Evolutionary conservation across 2,888 invertebrate species (phyloP), one percentile per base, ranked within the genome.

Genomic region (Fragum fragum): DNA sequence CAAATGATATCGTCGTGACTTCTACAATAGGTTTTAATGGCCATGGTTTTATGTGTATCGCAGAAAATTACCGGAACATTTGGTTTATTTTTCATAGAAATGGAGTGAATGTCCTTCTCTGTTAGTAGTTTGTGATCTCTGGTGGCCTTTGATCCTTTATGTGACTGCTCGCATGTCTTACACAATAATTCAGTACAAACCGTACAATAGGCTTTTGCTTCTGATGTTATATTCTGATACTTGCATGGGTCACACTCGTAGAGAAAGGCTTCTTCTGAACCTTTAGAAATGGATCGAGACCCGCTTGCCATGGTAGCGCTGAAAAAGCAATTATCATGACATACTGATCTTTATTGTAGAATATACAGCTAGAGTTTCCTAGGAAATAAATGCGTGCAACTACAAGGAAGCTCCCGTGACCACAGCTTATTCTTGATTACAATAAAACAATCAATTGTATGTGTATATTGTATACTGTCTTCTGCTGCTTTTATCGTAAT

Each of bases 161-260:
- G 61, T 6, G 61, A 3, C n/a, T 29, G 29, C 18, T 61, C 61
- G 29, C 61, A 61, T 26, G 7, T 18, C 32, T 28, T 29, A 26
- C 61, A 61, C 32, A 61, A n/a, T 29, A 29, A 61, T n/a, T 61
- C 61, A 14, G 29, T n/a, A 32, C 61, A 61, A 6, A 61, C 61
- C 29, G 61, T 32, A 32, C 61, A 61, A 32, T 61, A 61, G n/a
- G 61, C n/a, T 32, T 18, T 61, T 7, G 32, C 61, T 61, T 61
- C 61, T 61, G 57, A 57, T 26, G 23, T 57, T 57, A 57, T 57
- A 23, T 57, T 57, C 57, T 57, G 57, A 26, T 57, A 57, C 57
- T 57, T 57, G 57, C 26, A 57, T 26, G 57, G 57, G 3, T 57
- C 57, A 57, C 57, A 57, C 7, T 57, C 57, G 26, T 21, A 57